Conservation (phyloP, 1,140 invertebrate genomes). For the Dinothrombium tinctorium region DNA sequence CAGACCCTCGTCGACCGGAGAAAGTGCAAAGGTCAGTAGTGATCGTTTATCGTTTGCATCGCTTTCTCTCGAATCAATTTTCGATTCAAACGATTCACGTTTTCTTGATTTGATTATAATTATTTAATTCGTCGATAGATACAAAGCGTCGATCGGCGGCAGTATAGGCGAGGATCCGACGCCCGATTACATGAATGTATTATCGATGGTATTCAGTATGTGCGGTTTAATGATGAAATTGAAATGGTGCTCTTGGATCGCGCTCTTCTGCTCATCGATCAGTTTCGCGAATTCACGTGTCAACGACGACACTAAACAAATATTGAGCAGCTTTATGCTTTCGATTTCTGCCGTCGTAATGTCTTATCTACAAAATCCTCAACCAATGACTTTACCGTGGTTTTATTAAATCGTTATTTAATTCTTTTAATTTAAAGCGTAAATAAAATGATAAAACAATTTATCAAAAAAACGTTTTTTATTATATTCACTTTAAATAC, state of each 20-base stretch:
- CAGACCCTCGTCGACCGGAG: no score
- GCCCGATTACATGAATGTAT: slow-evolving; percentile 95
- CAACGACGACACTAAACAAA: slow-evolving; percentile 83
- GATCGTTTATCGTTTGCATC: no score
- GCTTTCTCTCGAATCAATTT: no score
- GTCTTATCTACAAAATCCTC: slow-evolving; percentile 96
- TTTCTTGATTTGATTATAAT: neutral
- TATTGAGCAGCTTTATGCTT: slow-evolving; percentile 56
- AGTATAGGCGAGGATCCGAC: slow-evolving; percentile 66
- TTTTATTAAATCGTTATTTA: no score
- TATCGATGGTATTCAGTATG: slow-evolving; percentile 99
- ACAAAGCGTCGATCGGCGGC: slow-evolving; percentile 43
- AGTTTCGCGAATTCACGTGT: slow-evolving; percentile 85
- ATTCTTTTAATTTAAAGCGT: no score
- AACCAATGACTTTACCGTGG: slow-evolving; percentile 90
- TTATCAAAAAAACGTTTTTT: no score
- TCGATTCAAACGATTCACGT: no score
- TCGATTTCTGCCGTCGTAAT: slow-evolving; percentile 97
- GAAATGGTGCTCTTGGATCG: slow-evolving; percentile 98
- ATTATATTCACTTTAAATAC: no score
- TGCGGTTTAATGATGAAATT: slow-evolving; percentile 98
- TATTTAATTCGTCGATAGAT: slow-evolving; percentile 26
- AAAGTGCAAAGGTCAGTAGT: no score
- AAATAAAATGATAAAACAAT: no score
- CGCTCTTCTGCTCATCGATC: slow-evolving; percentile 91